These are phyloP conservation scores for Syrphus vitripennis DNA, from an alignment of 2,888 invertebrate genomes.

Conservation along the genomic window DNA sequence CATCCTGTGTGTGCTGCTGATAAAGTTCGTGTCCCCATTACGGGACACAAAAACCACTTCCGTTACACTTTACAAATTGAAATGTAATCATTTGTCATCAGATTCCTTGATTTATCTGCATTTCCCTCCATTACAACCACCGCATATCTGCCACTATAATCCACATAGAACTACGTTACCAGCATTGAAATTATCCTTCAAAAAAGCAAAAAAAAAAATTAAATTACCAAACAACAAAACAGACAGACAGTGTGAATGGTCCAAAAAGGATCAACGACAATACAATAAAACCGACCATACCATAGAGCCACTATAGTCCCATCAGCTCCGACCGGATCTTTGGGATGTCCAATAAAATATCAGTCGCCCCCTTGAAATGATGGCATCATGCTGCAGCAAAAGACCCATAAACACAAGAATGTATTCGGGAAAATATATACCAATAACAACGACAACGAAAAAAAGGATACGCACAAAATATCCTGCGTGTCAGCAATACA, in stretches of 20 bases:
- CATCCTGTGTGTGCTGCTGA: slow-evolving; percentile 6
- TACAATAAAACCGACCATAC: slow-evolving; percentile 55
- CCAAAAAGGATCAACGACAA: slow-evolving; percentile 52
- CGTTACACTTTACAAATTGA: slow-evolving; percentile 64
- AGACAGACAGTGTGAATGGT: background rate
- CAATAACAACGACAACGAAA: background rate
- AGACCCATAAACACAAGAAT: slow-evolving; percentile 50
- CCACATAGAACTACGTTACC: slow-evolving; percentile 7
- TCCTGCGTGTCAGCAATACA: slow-evolving; percentile 62
- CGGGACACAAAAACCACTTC: slow-evolving; percentile 60
- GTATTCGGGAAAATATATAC: slow-evolving; percentile 33
- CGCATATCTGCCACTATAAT: background rate
- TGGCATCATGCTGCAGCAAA: slow-evolving; percentile 38
- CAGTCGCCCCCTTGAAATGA: background rate
- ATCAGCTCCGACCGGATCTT: slow-evolving; percentile 16
- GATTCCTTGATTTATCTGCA: slow-evolving; percentile 50
- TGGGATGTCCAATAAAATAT: slow-evolving; percentile 49
- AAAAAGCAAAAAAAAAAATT: background rate
- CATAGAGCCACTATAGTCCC: no score
- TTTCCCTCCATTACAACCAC: slow-evolving; percentile 4
- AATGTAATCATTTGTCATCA: slow-evolving; percentile 67
- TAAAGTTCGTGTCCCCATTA: slow-evolving; percentile 44
- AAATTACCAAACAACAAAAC: background rate
- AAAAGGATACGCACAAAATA: slow-evolving; percentile 49
- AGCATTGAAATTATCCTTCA: slow-evolving; percentile 42